These are phyloP conservation scores for Petrocephalus sullivani DNA, from an alignment of 2,797 vertebrate genomes.

Conservation along the genomic window DNA sequence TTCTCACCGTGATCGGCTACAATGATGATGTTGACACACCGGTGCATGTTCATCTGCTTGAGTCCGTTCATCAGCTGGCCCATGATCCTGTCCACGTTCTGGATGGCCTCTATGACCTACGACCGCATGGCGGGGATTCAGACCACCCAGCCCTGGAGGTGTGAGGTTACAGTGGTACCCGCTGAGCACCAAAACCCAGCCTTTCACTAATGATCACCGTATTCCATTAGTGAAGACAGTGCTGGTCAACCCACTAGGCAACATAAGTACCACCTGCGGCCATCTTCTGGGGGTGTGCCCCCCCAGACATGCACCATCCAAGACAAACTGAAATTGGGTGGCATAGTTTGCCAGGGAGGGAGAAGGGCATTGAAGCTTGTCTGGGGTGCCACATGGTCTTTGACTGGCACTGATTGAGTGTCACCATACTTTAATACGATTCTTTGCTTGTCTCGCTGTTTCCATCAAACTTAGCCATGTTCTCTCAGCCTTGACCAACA, in stretches of 20 bases:
- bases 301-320: not conserved
- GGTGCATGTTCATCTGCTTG: slow-evolving; percentile 80
- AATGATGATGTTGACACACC: slow-evolving; percentile 84
- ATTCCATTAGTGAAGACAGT: not conserved
- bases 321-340: too few relatives aligned
- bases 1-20: slow-evolving; percentile 87
- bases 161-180: not conserved
- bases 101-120: slow-evolving; percentile 74
- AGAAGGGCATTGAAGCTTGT: not conserved
- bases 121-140: slow-evolving; percentile 11
- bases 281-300: not conserved
- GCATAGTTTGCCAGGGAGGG: not conserved
- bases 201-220: not conserved
- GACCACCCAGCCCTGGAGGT: not conserved
- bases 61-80: slow-evolving; percentile 91
- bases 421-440: not conserved
- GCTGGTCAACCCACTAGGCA: not conserved
- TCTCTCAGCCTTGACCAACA: not conserved
- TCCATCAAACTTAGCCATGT: not conserved
- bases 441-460: not conserved
- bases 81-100: slow-evolving; percentile 79
- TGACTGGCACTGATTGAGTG: not conserved
- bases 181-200: not conserved
- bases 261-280: not conserved
- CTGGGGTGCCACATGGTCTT: not conserved